Base-by-base conservation (phyloP, 2,797 vertebrate species). In the Gymnopithys bicolor region DNA sequence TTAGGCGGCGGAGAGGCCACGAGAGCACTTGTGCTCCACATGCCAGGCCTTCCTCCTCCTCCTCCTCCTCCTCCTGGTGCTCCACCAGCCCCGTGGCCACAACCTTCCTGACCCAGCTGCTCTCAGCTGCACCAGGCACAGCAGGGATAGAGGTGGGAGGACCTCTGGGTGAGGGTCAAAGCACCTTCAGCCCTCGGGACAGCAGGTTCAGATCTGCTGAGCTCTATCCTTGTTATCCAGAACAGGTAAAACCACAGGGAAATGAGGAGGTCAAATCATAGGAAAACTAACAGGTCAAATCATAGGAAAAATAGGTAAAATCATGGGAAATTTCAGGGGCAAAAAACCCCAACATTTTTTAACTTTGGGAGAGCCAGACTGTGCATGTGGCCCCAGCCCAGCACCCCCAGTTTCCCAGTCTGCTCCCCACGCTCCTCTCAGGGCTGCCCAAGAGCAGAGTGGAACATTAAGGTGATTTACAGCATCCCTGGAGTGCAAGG, bases 381-480 rank as follows among this genome's bases (percentile, higher is more conserved):
- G 19, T 35, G 30, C 23, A 9, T 1, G 5, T 7, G 19, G 49
- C 5, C 58, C 10, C n/a, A 52, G 32, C 41, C 60, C 11, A 2
- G n/a, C 13, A 24, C 60, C 24, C 74, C 80, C 55, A 3, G 37
- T 68, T 87, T 73, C 17, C 2, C 89, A 84, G 2, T 49, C 93
- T 19, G 73, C 46, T 93, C 81, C 74, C 87, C 55, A 7, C 1
- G 33, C 92, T 87, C 64, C 30, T 58, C 84, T 51, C 41, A 7
- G 80, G 87, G 77, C 85, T 62, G 13, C 74, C 91, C 63, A 62
- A 68, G 87, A 86, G 78, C 49, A 5, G 68, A 39, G 62, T 81
- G 78, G 24, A 83, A 66, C 94, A 92, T 89, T 91, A 82, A 62
- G 35, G 70, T 94, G 95, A 97, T 96, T 97, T 96, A 97, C 77